phyloP scores from a whole-genome alignment of 2,797 vertebrate species.

The Borostomias antarcticus region DNA sequence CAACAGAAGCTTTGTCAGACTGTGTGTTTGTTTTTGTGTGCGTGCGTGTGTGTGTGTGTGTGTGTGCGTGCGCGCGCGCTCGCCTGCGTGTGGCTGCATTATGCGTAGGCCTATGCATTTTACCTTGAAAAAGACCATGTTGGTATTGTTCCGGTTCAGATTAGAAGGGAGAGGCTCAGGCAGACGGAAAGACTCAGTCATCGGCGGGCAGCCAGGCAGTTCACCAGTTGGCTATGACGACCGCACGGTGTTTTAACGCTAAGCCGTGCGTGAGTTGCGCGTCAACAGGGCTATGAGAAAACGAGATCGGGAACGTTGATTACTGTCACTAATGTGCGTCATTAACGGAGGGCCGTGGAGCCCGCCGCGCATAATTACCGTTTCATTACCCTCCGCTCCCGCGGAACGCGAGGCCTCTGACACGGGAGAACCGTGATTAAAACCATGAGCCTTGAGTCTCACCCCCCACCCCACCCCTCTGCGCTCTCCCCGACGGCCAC shows the following conservation, averaged over 20 bases:
- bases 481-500: background rate
- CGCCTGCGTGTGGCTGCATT: background rate
- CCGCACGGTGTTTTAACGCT: no score
- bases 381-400: constrained; percentile 71
- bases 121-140: no score
- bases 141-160: no score
- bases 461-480: constrained; percentile 32
- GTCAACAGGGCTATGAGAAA: background rate
- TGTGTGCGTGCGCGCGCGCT: background rate
- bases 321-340: constrained; percentile 67
- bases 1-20: constrained; percentile 53
- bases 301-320: constrained; percentile 33
- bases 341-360: constrained; percentile 64
- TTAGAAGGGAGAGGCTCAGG: no score
- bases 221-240: no score
- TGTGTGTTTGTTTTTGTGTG: background rate
- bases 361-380: constrained; percentile 69
- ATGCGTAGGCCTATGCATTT: background rate
- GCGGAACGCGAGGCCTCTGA: constrained; percentile 67
- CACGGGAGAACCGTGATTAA: constrained; percentile 72
- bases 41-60: constrained; percentile 3
- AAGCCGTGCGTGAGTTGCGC: constrained; percentile 17
- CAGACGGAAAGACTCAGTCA: no score
- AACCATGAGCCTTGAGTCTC: constrained; percentile 60
- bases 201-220: no score